Percentiles rank a stretch among this genome's conserved stretches.
These are phyloP conservation scores for Sminthurides aquaticus DNA, from an alignment of 2,888 invertebrate species.

Conservation along the genomic window DNA sequence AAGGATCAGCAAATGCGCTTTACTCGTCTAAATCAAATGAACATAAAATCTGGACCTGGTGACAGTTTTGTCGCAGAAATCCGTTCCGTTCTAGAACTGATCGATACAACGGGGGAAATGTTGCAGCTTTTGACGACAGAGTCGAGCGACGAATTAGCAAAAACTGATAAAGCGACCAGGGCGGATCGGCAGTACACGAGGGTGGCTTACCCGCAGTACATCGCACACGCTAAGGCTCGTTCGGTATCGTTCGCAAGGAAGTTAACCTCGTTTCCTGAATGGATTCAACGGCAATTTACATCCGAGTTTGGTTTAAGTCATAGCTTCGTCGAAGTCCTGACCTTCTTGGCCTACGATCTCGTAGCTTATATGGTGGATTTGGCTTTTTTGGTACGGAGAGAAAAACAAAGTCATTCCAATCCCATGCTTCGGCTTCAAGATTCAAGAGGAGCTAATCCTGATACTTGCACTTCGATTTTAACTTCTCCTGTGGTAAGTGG, in stretches of 20 bases:
- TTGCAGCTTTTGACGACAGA: conserved; percentile 26
- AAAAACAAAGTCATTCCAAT: conserved; percentile 46
- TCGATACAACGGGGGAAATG: conserved; percentile 34
- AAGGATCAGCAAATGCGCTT: conserved; percentile 29
- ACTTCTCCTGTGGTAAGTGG: background rate
- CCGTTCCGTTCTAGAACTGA: conserved; percentile 24
- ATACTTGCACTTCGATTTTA: conserved; percentile 34
- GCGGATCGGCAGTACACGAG: conserved; percentile 31
- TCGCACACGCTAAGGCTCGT: conserved; percentile 31
- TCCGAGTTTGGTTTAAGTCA: conserved; percentile 28
- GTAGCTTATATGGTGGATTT: conserved; percentile 82
- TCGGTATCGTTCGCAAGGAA: conserved; percentile 39
- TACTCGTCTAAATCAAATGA: conserved; percentile 26
- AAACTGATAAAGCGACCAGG: conserved; percentile 28
- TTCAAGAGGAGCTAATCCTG: conserved; percentile 42
- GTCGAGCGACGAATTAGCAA: conserved; percentile 17
- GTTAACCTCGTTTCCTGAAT: conserved; percentile 28
- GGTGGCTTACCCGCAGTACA: conserved; percentile 23
- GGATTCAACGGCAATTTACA: conserved; percentile 27
- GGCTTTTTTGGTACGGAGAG: conserved; percentile 70
- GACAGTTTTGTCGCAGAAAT: conserved; percentile 28
- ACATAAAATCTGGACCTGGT: conserved; percentile 4
- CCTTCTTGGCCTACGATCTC: conserved; percentile 81
- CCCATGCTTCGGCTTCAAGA: conserved; percentile 45
- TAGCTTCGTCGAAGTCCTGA: conserved; percentile 59